Evolutionary conservation across 2,113 vertebrate genomes (phyloP).

Genomic region (Paramormyrops kingsleyae): DNA sequence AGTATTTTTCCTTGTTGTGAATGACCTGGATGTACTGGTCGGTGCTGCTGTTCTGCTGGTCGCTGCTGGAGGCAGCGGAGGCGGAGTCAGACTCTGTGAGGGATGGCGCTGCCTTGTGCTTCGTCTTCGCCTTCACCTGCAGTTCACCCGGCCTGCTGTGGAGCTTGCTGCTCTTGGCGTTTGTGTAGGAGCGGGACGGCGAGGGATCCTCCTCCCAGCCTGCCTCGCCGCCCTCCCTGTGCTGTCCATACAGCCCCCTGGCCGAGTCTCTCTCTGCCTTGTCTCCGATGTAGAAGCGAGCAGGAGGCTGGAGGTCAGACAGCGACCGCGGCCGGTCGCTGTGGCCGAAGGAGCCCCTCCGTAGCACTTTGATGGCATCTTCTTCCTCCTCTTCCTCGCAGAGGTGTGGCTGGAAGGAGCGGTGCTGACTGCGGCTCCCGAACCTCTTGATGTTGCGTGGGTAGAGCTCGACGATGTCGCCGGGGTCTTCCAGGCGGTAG

Average conservation of each 20-base stretch:
- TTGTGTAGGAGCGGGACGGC: constrained; percentile 47
- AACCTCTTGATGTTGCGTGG: constrained; percentile 63
- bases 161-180: constrained; percentile 45
- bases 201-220: constrained; percentile 47
- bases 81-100: constrained; percentile 79
- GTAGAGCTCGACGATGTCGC: constrained; percentile 67
- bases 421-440: constrained; percentile 40
- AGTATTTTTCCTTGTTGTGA: constrained; percentile 67
- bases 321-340: constrained; percentile 59
- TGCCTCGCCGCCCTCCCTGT: constrained; percentile 48
- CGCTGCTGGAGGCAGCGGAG: constrained; percentile 81
- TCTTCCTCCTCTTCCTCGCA: constrained; percentile 71
- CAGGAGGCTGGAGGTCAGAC: constrained; percentile 64
- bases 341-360: constrained; percentile 42
- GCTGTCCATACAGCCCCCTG: constrained; percentile 46
- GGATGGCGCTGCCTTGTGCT: constrained; percentile 58
- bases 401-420: constrained; percentile 59
- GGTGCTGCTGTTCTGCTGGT: constrained; percentile 77
- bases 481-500: constrained; percentile 58
- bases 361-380: constrained; percentile 47
- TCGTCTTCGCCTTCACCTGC: constrained; percentile 59
- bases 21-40: constrained; percentile 83
- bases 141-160: constrained; percentile 46
- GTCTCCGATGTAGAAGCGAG: constrained; percentile 70
- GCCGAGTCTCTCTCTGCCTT: constrained; percentile 45